Evolutionary conservation across 2,888 invertebrate species (phyloP).

Genomic region (Pollenia labialis): DNA sequence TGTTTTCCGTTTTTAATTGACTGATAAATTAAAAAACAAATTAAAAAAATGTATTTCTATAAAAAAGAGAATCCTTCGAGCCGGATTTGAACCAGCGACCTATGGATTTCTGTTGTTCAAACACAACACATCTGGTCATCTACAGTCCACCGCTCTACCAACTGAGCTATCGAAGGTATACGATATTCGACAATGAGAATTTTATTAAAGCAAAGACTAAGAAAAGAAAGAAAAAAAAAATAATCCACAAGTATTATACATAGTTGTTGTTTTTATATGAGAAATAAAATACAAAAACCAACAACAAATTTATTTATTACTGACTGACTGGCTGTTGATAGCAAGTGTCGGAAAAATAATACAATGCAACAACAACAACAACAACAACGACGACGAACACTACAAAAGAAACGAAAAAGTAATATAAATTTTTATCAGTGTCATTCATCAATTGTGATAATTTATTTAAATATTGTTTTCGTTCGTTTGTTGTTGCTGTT

Average conservation of each 20-base stretch:
- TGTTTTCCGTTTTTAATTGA: too few species aligned
- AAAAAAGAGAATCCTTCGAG: conserved; percentile 78
- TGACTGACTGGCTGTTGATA: conserved; percentile 42
- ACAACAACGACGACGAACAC: neutral
- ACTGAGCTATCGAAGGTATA: conserved; percentile 82
- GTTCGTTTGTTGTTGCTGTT: conserved; percentile 22
- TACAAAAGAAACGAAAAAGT: conserved; percentile 36
- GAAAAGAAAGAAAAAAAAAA: neutral
- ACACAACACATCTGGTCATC: conserved; percentile 52
- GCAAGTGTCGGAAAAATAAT: conserved; percentile 50
- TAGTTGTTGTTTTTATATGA: conserved; percentile 7
- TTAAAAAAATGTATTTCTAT: too few species aligned
- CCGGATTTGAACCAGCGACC: conserved; percentile 83
- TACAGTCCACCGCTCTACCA: conserved; percentile 83
- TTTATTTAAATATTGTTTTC: conserved; percentile 59
- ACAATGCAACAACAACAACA: conserved; percentile 21
- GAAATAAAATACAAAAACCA: conserved; percentile 42
- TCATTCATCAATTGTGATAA: conserved; percentile 72
- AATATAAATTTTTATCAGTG: conserved; percentile 64
- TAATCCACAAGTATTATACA: neutral
- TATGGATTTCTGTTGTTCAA: conserved; percentile 76
- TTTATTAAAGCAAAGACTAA: neutral
- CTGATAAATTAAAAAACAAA: too few species aligned
- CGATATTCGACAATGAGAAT: neutral
- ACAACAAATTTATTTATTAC: conserved; percentile 37